These are phyloP conservation scores for Acanthacorydalis orientalis DNA, from an alignment of 2,888 invertebrate species.

Conservation along the genomic window DNA sequence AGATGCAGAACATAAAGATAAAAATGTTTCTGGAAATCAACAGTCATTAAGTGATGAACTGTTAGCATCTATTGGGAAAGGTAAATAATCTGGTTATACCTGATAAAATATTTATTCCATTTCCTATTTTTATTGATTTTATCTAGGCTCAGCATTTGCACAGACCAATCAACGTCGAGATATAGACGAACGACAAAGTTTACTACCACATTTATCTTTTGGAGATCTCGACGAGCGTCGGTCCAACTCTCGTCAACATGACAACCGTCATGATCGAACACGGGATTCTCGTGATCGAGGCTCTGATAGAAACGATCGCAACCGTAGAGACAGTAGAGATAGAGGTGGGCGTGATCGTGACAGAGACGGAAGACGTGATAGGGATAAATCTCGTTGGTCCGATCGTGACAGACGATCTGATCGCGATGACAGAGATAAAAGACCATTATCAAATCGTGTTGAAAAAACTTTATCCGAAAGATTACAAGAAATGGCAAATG, in stretches of 20 bases:
- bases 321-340: slow-evolving; percentile 17
- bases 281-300: slow-evolving; percentile 9
- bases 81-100: background rate
- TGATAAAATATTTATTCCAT: no score
- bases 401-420: slow-evolving; percentile 10
- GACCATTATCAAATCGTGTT: slow-evolving; percentile 11
- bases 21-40: slow-evolving; percentile 16
- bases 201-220: background rate
- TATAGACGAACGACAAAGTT: background rate
- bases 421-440: slow-evolving; percentile 5
- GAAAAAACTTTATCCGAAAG: slow-evolving; percentile 20
- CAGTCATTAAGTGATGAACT: slow-evolving; percentile 29
- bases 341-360: slow-evolving; percentile 13
- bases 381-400: slow-evolving; percentile 9
- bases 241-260: slow-evolving; percentile 13
- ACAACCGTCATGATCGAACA: slow-evolving; percentile 11
- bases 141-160: background rate
- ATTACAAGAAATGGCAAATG: slow-evolving; percentile 19
- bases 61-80: slow-evolving; percentile 21
- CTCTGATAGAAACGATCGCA: slow-evolving; percentile 19
- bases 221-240: no score
- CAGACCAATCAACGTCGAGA: background rate
- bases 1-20: slow-evolving; percentile 24
- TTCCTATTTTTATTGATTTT: no score
- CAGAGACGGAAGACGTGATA: slow-evolving; percentile 21